Conservation (phyloP, 2,888 invertebrate genomes). For the Endotricha flammealis region DNA sequence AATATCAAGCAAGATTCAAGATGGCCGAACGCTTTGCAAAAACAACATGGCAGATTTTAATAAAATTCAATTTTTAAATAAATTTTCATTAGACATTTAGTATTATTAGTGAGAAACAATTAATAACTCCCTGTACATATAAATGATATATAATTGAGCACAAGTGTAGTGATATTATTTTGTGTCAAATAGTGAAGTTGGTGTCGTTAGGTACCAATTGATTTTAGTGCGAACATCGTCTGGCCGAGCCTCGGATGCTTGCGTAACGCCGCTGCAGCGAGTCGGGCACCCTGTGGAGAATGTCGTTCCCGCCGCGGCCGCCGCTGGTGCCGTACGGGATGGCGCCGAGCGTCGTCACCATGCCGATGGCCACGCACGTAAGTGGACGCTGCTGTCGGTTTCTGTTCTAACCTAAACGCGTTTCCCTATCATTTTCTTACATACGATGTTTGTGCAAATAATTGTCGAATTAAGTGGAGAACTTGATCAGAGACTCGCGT, state of each 20-base stretch:
- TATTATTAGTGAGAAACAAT: too few species aligned
- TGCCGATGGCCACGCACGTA: slow-evolving; percentile 87
- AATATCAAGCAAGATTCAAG: slow-evolving; percentile 5
- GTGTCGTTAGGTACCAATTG: slow-evolving; percentile 3
- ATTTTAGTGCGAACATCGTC: too few species aligned
- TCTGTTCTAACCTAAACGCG: too few species aligned
- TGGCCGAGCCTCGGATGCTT: slow-evolving; percentile 12
- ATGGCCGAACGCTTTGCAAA: slow-evolving; percentile 6
- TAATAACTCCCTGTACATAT: too few species aligned
- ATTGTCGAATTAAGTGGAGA: too few species aligned
- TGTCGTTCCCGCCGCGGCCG: slow-evolving; percentile 94
- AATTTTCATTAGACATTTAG: background rate
- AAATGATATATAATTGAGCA: too few species aligned
- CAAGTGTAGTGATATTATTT: too few species aligned
- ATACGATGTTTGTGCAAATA: too few species aligned
- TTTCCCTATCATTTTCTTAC: too few species aligned
- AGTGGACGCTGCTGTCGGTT: too few species aligned
- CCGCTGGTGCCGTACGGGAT: slow-evolving; percentile 87
- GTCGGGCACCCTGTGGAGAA: slow-evolving; percentile 44
- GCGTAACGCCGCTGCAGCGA: background rate
- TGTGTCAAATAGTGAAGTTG: too few species aligned
- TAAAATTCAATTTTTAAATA: slow-evolving; percentile 10
- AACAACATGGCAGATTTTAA: slow-evolving; percentile 20
- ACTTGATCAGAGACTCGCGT: too few species aligned
- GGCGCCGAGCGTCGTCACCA: slow-evolving; percentile 85